Evolutionary conservation across 1,140 invertebrate genomes (phyloP), one percentile per base, ranked within the genome.

Genomic region (Mercenaria mercenaria): DNA sequence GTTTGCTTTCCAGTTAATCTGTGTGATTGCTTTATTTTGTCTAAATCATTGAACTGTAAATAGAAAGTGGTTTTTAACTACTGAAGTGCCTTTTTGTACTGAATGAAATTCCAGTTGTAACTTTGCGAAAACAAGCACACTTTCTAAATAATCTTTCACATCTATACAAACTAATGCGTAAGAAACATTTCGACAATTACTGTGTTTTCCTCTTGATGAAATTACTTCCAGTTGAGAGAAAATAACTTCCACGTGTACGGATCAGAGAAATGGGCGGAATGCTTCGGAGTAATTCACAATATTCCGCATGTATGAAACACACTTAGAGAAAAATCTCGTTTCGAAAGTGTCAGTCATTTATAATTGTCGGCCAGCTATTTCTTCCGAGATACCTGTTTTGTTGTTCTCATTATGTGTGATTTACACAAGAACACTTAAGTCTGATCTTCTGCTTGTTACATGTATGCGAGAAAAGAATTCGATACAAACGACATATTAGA

Each of bases 261-360:
- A 79, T 79, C 32, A 56, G 26, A 79, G 47, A 52, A 56, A 79
- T 79, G 76, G 76, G 43, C 47, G 76, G 76, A 79, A 79, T 79
- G 76, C 32, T 52, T 20, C 0, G 23, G 29, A 50, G 76, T 52
- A 59, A 79, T 52, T 79, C 37, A 3, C 29, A 18, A 79, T 52
- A 37, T 32, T 56, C 29, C 29, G 2, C 47, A 47, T 79, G 32
- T 52, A 56, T 26, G 34, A 72, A 39, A 23, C 34, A 72, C 67
- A 29, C 67, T 37, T 37, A 52, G 26, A 39, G 29, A 79, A 50
- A 52, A 56, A 52, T 50, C 2, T 79, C 29, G 47, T 56, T 79
- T 59, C 11, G 34, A 50, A 32, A 56, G 47, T 52, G 76, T 52
- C 47, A 52, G 47, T 56, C 43, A 79, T 79, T 56, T 26, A n/a